Base-by-base conservation (phyloP, 2,888 invertebrate genomes). In the Parnassius glacialis region DNA sequence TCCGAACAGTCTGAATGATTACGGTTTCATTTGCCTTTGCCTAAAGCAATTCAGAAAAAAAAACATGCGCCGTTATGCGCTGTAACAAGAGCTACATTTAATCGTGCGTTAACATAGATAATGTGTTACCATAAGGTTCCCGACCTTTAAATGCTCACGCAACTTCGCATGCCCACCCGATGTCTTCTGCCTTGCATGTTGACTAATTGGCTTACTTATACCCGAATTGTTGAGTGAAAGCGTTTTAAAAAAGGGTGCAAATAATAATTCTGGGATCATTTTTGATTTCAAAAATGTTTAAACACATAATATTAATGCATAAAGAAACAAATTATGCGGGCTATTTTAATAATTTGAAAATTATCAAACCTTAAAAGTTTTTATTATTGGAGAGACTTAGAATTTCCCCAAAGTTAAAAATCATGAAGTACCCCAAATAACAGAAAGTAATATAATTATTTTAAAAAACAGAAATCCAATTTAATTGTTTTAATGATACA, bases 81-180 rank as follows among this genome's bases (percentile, higher is more conserved):
- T 55, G 47, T 51, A 62, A 58, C 47, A 62, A 58, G 59, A 56
- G 54, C 52, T 61, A 43, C 64, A 66, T 67, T 68, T 68, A 62
- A 67, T 66, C 62, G 52, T 45, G 54, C 55, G 55, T 58, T 59
- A 59, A 57, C 41, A 54, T 10, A 56, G 64, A 66, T 65, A 65
- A 62, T 60, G 51, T 56, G 57, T 58, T 59, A 65, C 67, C 71
- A 74, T 76, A 75, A 76, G 78, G 79, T 80, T 77, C 77, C 75
- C 79, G 77, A 84, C 80, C 79, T 59, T 34, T 48, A 48, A 48
- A 47, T 25, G 34, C 62, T 65, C 84, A 84, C 81, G 85, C 83
- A 73, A 82, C 68, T 76, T 82, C 65, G 79, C 81, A 78, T 81
- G 77, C 71, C 64, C 59, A 58, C 64, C 65, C 67, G 63, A 68